phyloP scores from a whole-genome alignment of 2,888 invertebrate genomes.

The Hemithea aestivaria region DNA sequence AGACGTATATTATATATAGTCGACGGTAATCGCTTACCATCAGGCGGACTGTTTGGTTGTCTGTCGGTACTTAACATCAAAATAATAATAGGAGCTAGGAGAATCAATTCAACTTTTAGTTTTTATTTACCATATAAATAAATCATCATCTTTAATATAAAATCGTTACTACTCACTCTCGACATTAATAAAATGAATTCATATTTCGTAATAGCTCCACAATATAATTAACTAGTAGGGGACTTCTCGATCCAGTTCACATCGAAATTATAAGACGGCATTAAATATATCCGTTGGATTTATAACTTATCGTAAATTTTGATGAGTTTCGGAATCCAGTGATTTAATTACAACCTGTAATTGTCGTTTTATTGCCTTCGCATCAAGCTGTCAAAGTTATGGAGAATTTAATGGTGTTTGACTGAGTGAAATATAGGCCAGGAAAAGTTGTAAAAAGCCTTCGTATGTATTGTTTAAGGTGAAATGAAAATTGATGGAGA shows the following conservation, averaged over 20 bases:
- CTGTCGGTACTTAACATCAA: no score
- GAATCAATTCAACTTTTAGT: no score
- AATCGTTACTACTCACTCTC: not conserved
- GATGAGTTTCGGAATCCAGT: constrained; percentile 41
- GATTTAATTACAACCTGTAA: constrained; percentile 49
- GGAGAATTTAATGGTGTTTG: constrained; percentile 23
- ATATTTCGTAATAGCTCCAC: no score
- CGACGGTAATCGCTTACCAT: no score
- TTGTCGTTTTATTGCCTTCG: constrained; percentile 45
- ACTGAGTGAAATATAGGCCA: constrained; percentile 10
- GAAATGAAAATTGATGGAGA: not conserved
- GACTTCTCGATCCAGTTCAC: constrained; percentile 34
- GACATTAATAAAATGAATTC: no score
- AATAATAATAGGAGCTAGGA: no score
- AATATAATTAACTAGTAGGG: constrained; percentile 29
- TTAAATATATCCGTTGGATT: constrained; percentile 47
- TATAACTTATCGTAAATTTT: constrained; percentile 57
- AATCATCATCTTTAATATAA: not conserved
- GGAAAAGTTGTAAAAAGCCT: no score
- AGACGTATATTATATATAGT: no score
- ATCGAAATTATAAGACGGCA: constrained; percentile 48
- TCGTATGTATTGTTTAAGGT: constrained; percentile 5
- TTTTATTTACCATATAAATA: no score
- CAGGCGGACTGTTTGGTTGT: no score
- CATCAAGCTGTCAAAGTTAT: constrained; percentile 31